Evolutionary conservation across 2,888 invertebrate species (phyloP), one percentile per base, ranked within the genome.

Genomic region (Plebejus argus): DNA sequence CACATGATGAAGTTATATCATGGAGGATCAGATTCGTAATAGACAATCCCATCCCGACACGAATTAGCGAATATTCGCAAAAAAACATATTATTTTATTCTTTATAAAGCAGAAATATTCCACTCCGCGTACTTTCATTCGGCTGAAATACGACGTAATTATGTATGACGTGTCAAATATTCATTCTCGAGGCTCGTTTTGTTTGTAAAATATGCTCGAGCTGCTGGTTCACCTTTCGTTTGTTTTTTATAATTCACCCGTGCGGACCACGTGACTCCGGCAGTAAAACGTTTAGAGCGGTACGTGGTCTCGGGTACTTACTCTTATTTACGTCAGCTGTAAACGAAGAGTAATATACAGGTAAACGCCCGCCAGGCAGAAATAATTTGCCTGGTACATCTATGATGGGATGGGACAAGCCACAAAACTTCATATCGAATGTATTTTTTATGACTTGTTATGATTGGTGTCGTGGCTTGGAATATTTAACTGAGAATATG

Each of bases 151-250:
- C 49, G 74, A 15, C 74, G 74, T 74, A 74, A 74, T 74, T 74
- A 74, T 74, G 49, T 74, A 74, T 74, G 74, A 74, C 49, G 74
- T 74, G 74, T 74, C 74, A 74, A 74, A 74, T 74, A 74, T 74
- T 74, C 74, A 74, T 74, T 74, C 74, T 49, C 74, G 49, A 53
- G 28, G 28, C 74, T 49, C 53, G 74, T 74, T 74, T 74, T 74
- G 74, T 74, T 74, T 72, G 20, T 49, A 18, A 53, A 74, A 74
- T 74, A 74, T 28, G 49, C 72, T 72, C 45, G 20, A 28, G 45
- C 23, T 49, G 23, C 45, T 72, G 20, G 20, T 45, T 39, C 45
- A 28, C 74, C 28, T 20, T 45, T 53, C 53, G 49, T 53, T 20
- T 72, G 72, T 72, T 45, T 45, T 72, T 20, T 35, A 49, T 74